Base-by-base conservation (phyloP, 2,113 vertebrate genomes). In the Mus spicilegus region DNA sequence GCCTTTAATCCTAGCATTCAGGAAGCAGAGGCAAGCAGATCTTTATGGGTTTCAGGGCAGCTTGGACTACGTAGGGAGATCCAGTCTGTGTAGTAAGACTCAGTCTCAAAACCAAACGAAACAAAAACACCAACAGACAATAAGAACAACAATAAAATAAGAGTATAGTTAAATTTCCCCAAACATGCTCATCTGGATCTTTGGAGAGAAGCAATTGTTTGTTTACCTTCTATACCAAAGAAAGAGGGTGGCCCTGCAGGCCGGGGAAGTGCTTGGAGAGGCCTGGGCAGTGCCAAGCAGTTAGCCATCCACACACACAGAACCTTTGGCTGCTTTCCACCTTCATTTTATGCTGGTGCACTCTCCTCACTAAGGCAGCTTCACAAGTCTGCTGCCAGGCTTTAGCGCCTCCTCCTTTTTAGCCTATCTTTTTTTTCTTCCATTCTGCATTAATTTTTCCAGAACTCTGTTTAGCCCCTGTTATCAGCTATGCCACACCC, bases 391-490 rank as follows among this genome's bases (percentile, higher is more conserved):
- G 30, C 13, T 5, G 28, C 33, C 26, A 73, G 92, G 49, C 51
- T 46, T 91, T 13, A 82, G 67, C 6, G 30, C 67, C 58, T 33
- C 42, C 46, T 93, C 84, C 46, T 84, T 33, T 84, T 76, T 77
- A 72, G 65, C 20, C 12, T 33, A 46, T 36, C 46, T 3, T 92
- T 78, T 91, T 78, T 91, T 87, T 54, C 33, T 49, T 49, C 14
- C 65, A 30, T n/a, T 7, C 58, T 46, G 77, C 61, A 82, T 92
- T 92, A 91, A 30, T 39, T 94, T 91, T 70, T 54, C 61, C 54
- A 95, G 54, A 90, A 82, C 67, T 67, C 9, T 94, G 63, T 49
- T 88, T 82, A 96, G 51, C 46, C 85, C 56, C 75, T 75, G 7
- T 80, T 93, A 76, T 70, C 70, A 67, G 67, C 39, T 70, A 7